phyloP scores from a whole-genome alignment of 2,113 vertebrate species.

The Cavia porcellus region DNA sequence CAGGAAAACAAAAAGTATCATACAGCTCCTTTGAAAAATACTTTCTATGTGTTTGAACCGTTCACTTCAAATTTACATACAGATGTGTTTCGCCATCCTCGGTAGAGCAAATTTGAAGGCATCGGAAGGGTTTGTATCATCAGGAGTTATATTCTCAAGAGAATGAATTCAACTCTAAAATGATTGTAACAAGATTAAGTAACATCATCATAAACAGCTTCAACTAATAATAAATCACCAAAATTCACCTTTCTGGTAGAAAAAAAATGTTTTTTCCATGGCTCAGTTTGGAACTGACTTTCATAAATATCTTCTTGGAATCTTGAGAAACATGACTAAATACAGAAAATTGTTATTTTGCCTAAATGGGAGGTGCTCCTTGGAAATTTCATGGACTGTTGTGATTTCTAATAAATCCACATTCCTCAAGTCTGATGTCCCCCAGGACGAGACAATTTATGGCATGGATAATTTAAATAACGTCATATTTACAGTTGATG shows the following conservation, averaged over 20 bases:
- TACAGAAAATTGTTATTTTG: slow-evolving; percentile 38
- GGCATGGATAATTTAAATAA: slow-evolving; percentile 31
- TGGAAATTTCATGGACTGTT: slow-evolving; percentile 24
- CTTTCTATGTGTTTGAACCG: not conserved
- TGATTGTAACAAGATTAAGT: not conserved
- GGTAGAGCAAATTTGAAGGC: not conserved
- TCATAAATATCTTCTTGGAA: slow-evolving; percentile 1
- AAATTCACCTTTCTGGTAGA: slow-evolving; percentile 35
- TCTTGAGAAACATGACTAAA: slow-evolving; percentile 38
- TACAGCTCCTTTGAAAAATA: not conserved
- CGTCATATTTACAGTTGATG: not conserved
- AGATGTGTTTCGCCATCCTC: not conserved
- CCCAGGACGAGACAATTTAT: not conserved
- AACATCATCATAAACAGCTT: slow-evolving; percentile 29
- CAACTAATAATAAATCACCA: slow-evolving; percentile 33
- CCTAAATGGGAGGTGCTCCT: not conserved
- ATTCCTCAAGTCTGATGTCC: not conserved
- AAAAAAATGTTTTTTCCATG: not conserved
- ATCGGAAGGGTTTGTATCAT: not conserved
- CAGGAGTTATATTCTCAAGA: slow-evolving; percentile 8
- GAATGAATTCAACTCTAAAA: slow-evolving; percentile 54
- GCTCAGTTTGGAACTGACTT: slow-evolving; percentile 40
- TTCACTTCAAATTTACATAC: not conserved
- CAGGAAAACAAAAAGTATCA: not conserved
- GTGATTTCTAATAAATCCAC: slow-evolving; percentile 41